Conservation (phyloP, 2,113 vertebrate genomes). For the Machaerirhynchus nigripectus region DNA sequence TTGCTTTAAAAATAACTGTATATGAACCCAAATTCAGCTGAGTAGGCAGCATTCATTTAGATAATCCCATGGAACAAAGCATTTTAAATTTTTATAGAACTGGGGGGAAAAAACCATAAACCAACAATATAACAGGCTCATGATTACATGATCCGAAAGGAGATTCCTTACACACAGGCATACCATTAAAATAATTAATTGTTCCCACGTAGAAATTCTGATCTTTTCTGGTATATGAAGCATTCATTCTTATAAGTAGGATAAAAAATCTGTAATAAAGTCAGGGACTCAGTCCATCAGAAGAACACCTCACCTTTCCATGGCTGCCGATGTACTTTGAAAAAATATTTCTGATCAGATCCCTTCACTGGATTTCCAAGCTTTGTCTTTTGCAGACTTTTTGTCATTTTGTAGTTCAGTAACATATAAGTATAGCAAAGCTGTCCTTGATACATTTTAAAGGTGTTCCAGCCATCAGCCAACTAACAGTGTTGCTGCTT, state of each 20-base stretch:
- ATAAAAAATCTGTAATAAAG: background rate
- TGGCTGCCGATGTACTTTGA: background rate
- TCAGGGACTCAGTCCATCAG: background rate
- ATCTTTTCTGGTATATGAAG: background rate
- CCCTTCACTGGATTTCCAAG: background rate
- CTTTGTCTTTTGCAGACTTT: background rate
- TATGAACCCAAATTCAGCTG: background rate
- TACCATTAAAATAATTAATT: background rate
- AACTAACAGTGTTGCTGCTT: background rate
- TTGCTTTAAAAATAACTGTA: background rate
- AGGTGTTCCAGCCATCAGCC: background rate
- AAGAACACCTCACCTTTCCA: background rate
- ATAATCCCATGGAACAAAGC: background rate
- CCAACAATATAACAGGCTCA: background rate
- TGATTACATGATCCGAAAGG: background rate
- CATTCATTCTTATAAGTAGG: background rate
- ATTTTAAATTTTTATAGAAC: background rate
- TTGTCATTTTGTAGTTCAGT: background rate
- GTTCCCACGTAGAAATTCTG: background rate
- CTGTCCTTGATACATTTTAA: background rate
- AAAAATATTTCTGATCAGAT: background rate
- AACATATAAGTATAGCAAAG: background rate
- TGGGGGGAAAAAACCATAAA: rapidly evolving
- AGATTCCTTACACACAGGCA: background rate
- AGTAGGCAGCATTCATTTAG: background rate